phyloP scores from a whole-genome alignment of 2,888 invertebrate genomes.

The Rotaria magnacalcarata region DNA sequence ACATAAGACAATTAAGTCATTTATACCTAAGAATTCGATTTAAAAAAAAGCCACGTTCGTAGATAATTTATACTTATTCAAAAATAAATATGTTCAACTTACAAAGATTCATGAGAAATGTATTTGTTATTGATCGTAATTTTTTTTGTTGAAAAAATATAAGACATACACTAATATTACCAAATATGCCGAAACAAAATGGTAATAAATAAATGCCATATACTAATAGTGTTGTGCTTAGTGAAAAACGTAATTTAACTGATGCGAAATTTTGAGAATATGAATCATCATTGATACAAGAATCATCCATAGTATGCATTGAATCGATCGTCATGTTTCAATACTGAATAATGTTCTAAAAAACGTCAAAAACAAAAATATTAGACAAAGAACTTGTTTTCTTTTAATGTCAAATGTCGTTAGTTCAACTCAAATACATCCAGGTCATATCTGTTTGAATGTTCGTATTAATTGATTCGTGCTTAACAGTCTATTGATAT shows the following conservation, averaged over 20 bases:
- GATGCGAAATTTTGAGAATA: neutral
- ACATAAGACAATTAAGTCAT: conserved; percentile 33
- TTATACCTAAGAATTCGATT: neutral
- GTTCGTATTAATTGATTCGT: neutral
- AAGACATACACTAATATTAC: conserved; percentile 34
- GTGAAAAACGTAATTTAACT: conserved; percentile 10
- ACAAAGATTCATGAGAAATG: conserved; percentile 32
- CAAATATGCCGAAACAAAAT: conserved; percentile 33
- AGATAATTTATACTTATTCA: neutral
- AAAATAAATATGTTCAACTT: neutral
- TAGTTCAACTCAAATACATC: neutral
- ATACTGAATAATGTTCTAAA: neutral
- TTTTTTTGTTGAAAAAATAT: conserved; percentile 34
- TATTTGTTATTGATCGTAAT: conserved; percentile 34
- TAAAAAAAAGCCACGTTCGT: neutral
- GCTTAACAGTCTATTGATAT: neutral
- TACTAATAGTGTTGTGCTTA: neutral
- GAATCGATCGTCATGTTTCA: neutral
- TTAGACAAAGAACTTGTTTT: no score
- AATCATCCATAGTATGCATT: neutral
- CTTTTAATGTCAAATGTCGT: no score
- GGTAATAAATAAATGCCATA: neutral
- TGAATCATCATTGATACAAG: neutral
- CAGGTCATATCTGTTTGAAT: neutral
- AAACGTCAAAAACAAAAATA: no score